phyloP scores from a whole-genome alignment of 2,113 vertebrate species.

The Kryptolebias marmoratus region DNA sequence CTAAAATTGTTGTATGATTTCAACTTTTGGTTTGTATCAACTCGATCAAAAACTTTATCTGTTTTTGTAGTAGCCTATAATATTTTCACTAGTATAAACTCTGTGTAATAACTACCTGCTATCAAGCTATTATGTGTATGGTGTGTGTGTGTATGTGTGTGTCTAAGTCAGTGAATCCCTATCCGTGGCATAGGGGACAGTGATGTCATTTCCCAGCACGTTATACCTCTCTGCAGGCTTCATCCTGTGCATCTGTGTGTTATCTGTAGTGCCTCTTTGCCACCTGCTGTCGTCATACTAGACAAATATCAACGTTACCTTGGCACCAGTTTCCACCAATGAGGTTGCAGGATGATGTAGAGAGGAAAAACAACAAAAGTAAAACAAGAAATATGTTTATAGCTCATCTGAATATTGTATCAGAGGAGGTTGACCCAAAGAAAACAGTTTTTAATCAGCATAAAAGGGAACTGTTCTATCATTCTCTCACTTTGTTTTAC shows the following conservation, averaged over 20 bases:
- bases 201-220: slow-evolving; percentile 13
- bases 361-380: neutral
- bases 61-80: no score
- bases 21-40: no score
- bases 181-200: neutral
- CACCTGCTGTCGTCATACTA: slow-evolving; percentile 11
- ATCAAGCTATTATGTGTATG: no score
- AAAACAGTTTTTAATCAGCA: neutral
- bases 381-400: neutral
- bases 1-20: no score
- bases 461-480: neutral
- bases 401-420: neutral
- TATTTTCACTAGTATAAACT: no score
- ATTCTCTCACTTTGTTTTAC: no score
- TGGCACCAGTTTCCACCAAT: slow-evolving; percentile 44
- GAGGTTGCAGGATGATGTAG: slow-evolving; percentile 29
- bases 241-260: neutral
- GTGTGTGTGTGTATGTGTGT: neutral
- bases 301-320: slow-evolving; percentile 28
- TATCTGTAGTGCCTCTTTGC: slow-evolving; percentile 3
- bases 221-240: neutral
- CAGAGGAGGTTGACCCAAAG: neutral
- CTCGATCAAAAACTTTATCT: no score
- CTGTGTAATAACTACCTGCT: no score
- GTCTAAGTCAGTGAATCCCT: slow-evolving; percentile 15